Evolutionary conservation across 2,113 vertebrate genomes (phyloP), one percentile per base, ranked within the genome.

Genomic region (Prinia subflava): DNA sequence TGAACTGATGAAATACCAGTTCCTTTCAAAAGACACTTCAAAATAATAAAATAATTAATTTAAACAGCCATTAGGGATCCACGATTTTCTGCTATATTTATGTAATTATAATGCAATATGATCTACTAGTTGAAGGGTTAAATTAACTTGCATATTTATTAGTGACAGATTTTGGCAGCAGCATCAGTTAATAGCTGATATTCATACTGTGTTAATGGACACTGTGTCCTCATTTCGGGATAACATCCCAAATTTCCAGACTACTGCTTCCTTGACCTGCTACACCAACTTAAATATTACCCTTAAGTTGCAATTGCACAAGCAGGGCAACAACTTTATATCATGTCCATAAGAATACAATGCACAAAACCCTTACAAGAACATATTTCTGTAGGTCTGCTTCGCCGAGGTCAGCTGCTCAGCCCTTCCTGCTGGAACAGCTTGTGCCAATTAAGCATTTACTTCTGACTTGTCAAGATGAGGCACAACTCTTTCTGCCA

Each of bases 361-460:
- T 21, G n/a, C 44, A 70, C 57, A 62, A 87, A 92, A 68, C 30
- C 33, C 8, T 85, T 70, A 69, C 30, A 33, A 57, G 50, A 90
- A 68, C 35, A 35, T 31, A 27, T 76, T 86, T 86, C 37, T 81
- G 11, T 16, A 25, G 35, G 21, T 68, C 50, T 79, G 16, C 69
- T 89, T 89, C 53, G 68, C 37, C 2, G 23, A 73, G 71, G 75
- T 89, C 75, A 69, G 69, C 24, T 46, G 62, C 71, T 87, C 69
- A 50, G 46, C 52, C 41, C n/a, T 92, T 46, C 50, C 59, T 87
- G 73, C 46, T 77, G 73, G 47, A 76, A 83, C 62, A 83, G 65
- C 73, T 79, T 83, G 71, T 73, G 83, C 90, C 91, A 92, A 83
- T 86, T 89, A 89, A 95, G 92, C 41, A 19, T 74, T 83, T 81